Evolutionary conservation across 2,888 invertebrate genomes (phyloP).

Genomic region (Prenolepis imparis): DNA sequence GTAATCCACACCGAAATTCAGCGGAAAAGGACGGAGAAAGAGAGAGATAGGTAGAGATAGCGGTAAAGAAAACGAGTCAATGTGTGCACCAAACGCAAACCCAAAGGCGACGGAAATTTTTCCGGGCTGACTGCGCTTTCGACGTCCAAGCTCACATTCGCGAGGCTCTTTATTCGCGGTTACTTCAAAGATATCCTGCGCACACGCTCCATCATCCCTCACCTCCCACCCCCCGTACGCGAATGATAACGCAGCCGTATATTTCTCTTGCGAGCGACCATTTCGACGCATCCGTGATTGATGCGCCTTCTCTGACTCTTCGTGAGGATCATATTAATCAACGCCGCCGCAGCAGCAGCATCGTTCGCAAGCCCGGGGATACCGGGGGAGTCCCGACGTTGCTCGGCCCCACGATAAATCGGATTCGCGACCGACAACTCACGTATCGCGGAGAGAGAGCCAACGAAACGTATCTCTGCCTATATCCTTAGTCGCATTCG

Average conservation of each 20-base stretch:
- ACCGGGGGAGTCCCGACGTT: not conserved
- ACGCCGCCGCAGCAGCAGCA: not conserved
- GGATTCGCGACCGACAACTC: conserved; percentile 58
- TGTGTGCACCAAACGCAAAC: not conserved
- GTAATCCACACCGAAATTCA: not conserved
- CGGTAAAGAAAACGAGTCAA: not conserved
- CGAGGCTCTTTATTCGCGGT: not conserved
- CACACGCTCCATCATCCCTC: not conserved
- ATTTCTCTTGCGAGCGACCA: conserved; percentile 27
- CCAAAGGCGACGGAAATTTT: not conserved
- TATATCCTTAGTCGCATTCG: conserved; percentile 33
- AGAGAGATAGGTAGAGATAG: no score
- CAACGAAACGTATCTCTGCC: conserved; percentile 27
- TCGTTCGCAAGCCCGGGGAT: conserved; percentile 13
- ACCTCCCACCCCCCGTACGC: not conserved
- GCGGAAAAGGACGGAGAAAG: not conserved
- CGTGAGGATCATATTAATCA: conserved; percentile 64
- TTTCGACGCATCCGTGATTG: conserved; percentile 45
- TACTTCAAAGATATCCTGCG: conserved; percentile 37
- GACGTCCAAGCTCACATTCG: not conserved
- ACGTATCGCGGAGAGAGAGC: conserved; percentile 30
- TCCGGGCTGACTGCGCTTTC: not conserved
- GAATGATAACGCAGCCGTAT: conserved; percentile 35
- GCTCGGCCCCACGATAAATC: conserved; percentile 56
- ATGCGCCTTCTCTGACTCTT: conserved; percentile 58